Base-by-base conservation (phyloP, 2,888 invertebrate species). In the Hypomecis punctinalis region DNA sequence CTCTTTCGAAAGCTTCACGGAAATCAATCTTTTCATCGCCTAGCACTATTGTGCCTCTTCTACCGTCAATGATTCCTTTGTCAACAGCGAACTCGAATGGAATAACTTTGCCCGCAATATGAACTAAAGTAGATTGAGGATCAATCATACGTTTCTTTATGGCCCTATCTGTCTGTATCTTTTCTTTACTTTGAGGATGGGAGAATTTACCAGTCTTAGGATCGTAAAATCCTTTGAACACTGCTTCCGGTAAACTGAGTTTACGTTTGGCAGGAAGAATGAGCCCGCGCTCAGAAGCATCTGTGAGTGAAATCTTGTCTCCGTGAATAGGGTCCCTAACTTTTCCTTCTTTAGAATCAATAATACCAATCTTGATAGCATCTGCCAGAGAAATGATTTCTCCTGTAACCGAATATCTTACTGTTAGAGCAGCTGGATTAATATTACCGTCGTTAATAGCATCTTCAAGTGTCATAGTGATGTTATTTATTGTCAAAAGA, bases 141-240 rank as follows among this genome's bases (percentile, higher is more conserved):
- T 98, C 97, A 78, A 98, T 95, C 76, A 97, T 95, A 67, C 97
- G 97, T 79, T 96, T 95, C 80, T 95, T 95, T 79, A 98, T 96
- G 60, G 98, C 98, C 76, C 96, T 95, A 86, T 97, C 96, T 57
- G 97, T 96, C 71, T 96, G 95, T 67, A 98, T 88, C 82, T 96
- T 96, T 84, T 97, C 96, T 75, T 96, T 95, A n/a, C 96, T 96
- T 76, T 95, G 94, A 3, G 97, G 96, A 82, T 96, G 96, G 43
- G 96, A 96, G 80, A 97, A 97, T 79, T 96, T 95, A 52, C 98
- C 98, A 42, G 96, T 96, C 76, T 95, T 94, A 0, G 97, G 96
- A 91, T 98, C 97, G 80, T 98, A 98, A 69, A 97, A 95, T n/a
- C 98, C 98, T 88, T 97, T 96, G 78, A 96, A 96, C n/a, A 98